Evolutionary conservation across 1,140 invertebrate species (phyloP).

Genomic region (Parapsyche elsis): DNA sequence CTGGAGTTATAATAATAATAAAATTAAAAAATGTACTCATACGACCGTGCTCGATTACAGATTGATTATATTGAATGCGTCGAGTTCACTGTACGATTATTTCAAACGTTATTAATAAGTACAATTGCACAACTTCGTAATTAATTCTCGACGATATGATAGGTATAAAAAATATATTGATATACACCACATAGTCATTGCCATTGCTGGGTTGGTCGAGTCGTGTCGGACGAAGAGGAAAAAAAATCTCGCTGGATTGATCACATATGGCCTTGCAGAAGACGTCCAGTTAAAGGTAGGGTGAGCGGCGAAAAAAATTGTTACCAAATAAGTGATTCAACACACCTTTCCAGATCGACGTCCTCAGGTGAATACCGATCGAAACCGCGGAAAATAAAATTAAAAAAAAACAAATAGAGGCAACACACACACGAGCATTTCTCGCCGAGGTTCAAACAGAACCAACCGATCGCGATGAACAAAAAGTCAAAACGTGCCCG

Average conservation of each 20-base stretch:
- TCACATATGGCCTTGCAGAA: slow-evolving; percentile 33
- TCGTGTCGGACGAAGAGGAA: slow-evolving; percentile 8
- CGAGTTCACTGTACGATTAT: not conserved
- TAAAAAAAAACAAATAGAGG: not conserved
- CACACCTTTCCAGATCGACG: slow-evolving; percentile 44
- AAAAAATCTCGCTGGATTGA: slow-evolving; percentile 1
- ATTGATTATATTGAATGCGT: not conserved
- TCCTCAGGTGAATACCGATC: slow-evolving; percentile 36
- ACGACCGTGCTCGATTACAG: not conserved
- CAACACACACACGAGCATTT: not conserved
- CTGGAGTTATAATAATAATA: not conserved
- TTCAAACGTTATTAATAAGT: not conserved
- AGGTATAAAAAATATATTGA: not conserved
- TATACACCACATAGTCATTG: not conserved
- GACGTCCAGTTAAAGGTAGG: slow-evolving; percentile 2
- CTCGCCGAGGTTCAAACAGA: slow-evolving; percentile 4
- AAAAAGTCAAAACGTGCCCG: slow-evolving; percentile 17
- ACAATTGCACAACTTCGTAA: not conserved
- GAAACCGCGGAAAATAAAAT: not conserved
- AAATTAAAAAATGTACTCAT: not conserved
- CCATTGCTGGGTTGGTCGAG: not conserved
- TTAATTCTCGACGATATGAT: not conserved
- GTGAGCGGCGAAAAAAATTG: slow-evolving; percentile 21
- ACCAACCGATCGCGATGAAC: not conserved
- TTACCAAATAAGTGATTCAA: slow-evolving; percentile 46